Evolutionary conservation across 2,888 invertebrate species (phyloP).

Genomic region (Eurytoma californica): DNA sequence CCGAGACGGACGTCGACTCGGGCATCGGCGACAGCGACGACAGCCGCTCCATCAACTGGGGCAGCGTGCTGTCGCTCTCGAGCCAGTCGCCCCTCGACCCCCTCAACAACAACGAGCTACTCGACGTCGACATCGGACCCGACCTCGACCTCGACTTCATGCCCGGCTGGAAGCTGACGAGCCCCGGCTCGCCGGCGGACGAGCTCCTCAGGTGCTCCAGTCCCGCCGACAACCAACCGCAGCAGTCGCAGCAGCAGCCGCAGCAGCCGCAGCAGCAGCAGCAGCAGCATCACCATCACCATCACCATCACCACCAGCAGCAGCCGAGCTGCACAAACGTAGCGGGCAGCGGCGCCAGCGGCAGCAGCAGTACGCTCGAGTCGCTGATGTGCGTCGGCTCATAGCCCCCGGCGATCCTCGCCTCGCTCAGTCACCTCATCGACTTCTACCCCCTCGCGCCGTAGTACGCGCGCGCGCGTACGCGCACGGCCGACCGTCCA

Average conservation of each 20-base stretch:
- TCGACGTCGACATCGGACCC: constrained; percentile 79
- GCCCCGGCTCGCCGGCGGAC: constrained; percentile 71
- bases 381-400: constrained; percentile 74
- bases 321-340: constrained; percentile 58
- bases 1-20: constrained; percentile 83
- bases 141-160: constrained; percentile 81
- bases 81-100: constrained; percentile 91
- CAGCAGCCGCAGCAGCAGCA: constrained; percentile 55
- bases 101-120: constrained; percentile 86
- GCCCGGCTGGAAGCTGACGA: constrained; percentile 77
- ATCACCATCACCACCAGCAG: constrained; percentile 60
- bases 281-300: constrained; percentile 59
- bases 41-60: constrained; percentile 92
- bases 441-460: constrained; percentile 72
- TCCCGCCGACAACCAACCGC: constrained; percentile 58
- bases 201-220: constrained; percentile 60
- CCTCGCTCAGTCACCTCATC: constrained; percentile 73
- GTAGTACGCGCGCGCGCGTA: constrained; percentile 2
- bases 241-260: constrained; percentile 61
- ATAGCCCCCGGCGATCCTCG: constrained; percentile 72
- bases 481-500: no score
- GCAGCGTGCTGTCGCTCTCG: constrained; percentile 90
- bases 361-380: constrained; percentile 70
- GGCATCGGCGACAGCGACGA: constrained; percentile 83
- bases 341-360: constrained; percentile 59